A percentile compares a stretch with the other conserved stretches of the same genome.
These are phyloP conservation scores for Leptinotarsa haldemani DNA, from an alignment of 2,888 invertebrate genomes.

Conservation along the genomic window DNA sequence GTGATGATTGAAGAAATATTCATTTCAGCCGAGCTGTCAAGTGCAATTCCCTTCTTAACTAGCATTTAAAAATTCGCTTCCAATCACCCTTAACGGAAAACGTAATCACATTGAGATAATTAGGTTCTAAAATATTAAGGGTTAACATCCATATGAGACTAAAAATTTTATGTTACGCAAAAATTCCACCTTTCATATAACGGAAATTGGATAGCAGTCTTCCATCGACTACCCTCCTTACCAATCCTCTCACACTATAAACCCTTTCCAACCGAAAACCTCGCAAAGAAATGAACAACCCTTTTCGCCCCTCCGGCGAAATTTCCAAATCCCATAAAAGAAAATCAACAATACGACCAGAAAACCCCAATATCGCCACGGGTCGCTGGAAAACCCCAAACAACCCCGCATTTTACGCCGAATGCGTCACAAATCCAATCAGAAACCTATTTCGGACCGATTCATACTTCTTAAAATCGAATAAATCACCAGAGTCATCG, in stretches of 20 bases:
- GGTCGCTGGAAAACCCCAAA: not conserved
- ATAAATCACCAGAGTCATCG: conserved; percentile 23
- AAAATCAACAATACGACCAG: conserved; percentile 2
- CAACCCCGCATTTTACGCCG: not conserved
- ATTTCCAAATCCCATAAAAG: not conserved
- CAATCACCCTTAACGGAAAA: no score
- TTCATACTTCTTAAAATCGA: conserved; percentile 22
- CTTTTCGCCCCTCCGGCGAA: not conserved
- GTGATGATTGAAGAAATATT: no score
- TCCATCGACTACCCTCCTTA: not conserved
- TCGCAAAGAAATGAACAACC: not conserved
- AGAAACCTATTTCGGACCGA: conserved; percentile 9
- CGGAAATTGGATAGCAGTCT: not conserved
- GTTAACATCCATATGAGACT: no score
- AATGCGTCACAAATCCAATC: conserved; percentile 22
- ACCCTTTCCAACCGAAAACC: not conserved
- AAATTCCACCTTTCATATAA: no score
- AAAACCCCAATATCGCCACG: not conserved
- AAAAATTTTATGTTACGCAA: no score
- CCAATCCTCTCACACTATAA: not conserved
- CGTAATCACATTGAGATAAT: no score
- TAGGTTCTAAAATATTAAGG: no score
- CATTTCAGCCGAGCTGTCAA: no score
- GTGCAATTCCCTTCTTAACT: no score
- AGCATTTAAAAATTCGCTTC: no score